Evolutionary conservation across 2,797 vertebrate species (phyloP).

Genomic region (Epinephelus malabaricus): DNA sequence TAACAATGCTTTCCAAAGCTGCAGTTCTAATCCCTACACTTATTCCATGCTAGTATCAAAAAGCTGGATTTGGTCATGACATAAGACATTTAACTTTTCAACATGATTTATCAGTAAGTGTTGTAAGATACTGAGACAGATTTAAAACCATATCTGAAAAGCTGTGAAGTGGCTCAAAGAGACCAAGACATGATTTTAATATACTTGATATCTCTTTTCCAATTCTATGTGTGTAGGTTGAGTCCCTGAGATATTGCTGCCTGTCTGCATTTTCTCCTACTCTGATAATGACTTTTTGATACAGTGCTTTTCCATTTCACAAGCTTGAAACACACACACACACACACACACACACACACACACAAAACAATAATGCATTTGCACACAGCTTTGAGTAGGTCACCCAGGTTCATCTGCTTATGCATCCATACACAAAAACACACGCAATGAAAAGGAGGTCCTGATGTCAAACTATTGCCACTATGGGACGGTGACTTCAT

Average conservation of each 20-base stretch:
- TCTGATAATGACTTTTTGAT: constrained; percentile 51
- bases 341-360: neutral
- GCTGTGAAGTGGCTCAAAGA: constrained; percentile 42
- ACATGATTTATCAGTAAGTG: constrained; percentile 10
- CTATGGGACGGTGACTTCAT: constrained; percentile 44
- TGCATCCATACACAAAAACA: constrained; percentile 16
- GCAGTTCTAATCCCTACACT: constrained; percentile 13
- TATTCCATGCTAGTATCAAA: constrained; percentile 11
- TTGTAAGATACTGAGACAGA: constrained; percentile 14
- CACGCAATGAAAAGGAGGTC: constrained; percentile 69
- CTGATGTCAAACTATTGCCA: constrained; percentile 67
- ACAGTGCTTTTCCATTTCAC: constrained; percentile 55
- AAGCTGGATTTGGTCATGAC: constrained; percentile 19
- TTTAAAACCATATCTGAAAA: constrained; percentile 33
- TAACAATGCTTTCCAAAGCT: constrained; percentile 5
- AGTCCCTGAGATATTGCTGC: constrained; percentile 81
- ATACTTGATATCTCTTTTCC: constrained; percentile 42
- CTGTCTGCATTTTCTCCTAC: constrained; percentile 43
- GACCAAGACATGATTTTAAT: constrained; percentile 50
- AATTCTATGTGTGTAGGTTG: constrained; percentile 44
- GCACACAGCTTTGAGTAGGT: constrained; percentile 20
- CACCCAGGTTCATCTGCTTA: constrained; percentile 21
- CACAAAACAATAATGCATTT: constrained; percentile 1
- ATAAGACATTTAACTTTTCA: constrained; percentile 18
- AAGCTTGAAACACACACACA: constrained; percentile 18